Evolutionary conservation across 2,797 vertebrate species (phyloP).

Genomic region (Cynopterus sphinx): DNA sequence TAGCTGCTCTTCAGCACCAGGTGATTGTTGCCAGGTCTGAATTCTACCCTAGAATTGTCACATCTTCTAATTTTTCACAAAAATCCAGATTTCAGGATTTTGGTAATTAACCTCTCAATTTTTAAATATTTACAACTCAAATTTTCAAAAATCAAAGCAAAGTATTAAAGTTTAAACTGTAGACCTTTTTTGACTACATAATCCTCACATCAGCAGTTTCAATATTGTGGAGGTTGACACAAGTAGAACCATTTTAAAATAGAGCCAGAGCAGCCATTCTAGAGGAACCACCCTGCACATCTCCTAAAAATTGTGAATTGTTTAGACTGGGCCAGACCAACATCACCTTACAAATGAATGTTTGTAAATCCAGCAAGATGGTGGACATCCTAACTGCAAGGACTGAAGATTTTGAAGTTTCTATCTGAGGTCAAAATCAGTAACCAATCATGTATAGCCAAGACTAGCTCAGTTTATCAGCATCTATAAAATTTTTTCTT

Average conservation of each 20-base stretch:
- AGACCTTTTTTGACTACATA: neutral
- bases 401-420: neutral
- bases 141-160: neutral
- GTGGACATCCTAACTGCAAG: neutral
- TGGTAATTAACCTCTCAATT: neutral
- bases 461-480: neutral
- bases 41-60: neutral
- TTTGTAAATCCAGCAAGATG: neutral
- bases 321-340: neutral
- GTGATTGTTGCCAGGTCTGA: neutral
- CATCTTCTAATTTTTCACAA: neutral
- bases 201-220: neutral
- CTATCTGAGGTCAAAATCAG: neutral
- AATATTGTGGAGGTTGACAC: neutral
- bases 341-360: neutral
- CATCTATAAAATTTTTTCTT: neutral
- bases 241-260: neutral
- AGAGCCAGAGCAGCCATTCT: neutral
- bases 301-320: neutral
- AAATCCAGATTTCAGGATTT: neutral
- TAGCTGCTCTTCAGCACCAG: neutral
- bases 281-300: no score
- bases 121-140: neutral
- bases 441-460: neutral
- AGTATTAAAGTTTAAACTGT: neutral